Percentiles rank a stretch among this genome's conserved stretches.
Evolutionary conservation across 2,888 invertebrate species (phyloP).

Genomic region (Zootermopsis nevadensis): DNA sequence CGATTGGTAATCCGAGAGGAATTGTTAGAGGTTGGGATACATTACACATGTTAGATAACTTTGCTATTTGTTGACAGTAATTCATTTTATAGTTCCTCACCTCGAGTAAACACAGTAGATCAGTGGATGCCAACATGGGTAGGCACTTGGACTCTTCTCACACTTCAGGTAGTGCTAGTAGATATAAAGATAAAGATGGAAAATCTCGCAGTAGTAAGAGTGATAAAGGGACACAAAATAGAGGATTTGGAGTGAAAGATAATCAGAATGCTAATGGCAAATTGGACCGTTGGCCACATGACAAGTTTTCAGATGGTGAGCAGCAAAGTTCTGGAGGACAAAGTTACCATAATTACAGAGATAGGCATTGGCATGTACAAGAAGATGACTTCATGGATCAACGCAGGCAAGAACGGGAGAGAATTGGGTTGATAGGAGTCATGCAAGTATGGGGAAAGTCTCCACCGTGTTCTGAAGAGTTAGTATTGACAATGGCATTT

Average conservation of each 20-base stretch:
- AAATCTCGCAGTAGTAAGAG: constrained; percentile 16
- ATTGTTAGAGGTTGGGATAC: no score
- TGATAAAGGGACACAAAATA: constrained; percentile 36
- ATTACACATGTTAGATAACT: no score
- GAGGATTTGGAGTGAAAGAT: background rate
- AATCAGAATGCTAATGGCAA: constrained; percentile 13
- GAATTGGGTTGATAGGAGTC: constrained; percentile 77
- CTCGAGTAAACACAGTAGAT: no score
- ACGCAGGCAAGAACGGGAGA: constrained; percentile 78
- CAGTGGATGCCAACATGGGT: no score
- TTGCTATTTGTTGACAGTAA: no score
- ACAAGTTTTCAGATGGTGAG: constrained; percentile 57
- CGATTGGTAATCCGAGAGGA: no score
- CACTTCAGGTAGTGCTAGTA: background rate
- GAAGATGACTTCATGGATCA: constrained; percentile 78
- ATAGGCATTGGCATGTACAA: constrained; percentile 50
- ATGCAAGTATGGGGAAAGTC: constrained; percentile 81
- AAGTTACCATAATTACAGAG: constrained; percentile 45
- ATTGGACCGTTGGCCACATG: constrained; percentile 58
- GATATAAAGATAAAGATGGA: constrained; percentile 4
- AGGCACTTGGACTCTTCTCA: background rate
- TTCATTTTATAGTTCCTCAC: no score
- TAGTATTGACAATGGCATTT: constrained; percentile 60
- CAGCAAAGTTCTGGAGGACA: constrained; percentile 33
- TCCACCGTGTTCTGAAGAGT: constrained; percentile 74